Base-by-base conservation (phyloP, 2,797 vertebrate genomes). In the Sphaeramia orbicularis region DNA sequence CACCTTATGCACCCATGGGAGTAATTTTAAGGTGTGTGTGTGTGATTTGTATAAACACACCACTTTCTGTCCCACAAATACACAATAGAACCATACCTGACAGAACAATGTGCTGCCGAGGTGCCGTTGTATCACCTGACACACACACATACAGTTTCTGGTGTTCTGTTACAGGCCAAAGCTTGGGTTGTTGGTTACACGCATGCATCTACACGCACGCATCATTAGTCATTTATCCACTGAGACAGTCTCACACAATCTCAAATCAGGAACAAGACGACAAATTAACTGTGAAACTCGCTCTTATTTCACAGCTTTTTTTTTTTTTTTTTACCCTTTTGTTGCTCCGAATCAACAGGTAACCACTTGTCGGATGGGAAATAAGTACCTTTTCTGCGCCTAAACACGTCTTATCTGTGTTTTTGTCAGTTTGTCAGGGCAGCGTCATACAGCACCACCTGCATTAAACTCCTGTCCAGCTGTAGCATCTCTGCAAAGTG, bases 31-130 rank as follows among this genome's bases (percentile, higher is more conserved):
- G 70, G 54, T 70, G 72, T 81, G 65, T 36, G 72, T 76, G 59
- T 27, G 50, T 66, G 59, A 78, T 72, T 80, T 53, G 68, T 32
- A 66, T 80, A 85, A 90, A 89, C 65, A 77, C 48, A 41, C 51
- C 60, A 65, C 74, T 76, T 71, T 84, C 63, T 84, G 76, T 82
- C 80, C 78, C 65, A 81, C 59, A 78, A 81, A 84, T 74, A 76
- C 68, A 87, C 80, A 88, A 85, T 59, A 45, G 55, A 58, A 42
- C 24, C 45, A 54, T 70, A 80, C 68, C 58, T 71, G 57, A 38
- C 35, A 37, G 74, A 74, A 86, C 66, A 87, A 76, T 81, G 48
- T 9, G n/a, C 18, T 15, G 38, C 51, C n/a, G 49, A 57, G 64
- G 64, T 45, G 60, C 24, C 27, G 61, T 52, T 62, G 40, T 70